Conservation (phyloP, 2,113 vertebrate species). For the Heterocephalus glaber region DNA sequence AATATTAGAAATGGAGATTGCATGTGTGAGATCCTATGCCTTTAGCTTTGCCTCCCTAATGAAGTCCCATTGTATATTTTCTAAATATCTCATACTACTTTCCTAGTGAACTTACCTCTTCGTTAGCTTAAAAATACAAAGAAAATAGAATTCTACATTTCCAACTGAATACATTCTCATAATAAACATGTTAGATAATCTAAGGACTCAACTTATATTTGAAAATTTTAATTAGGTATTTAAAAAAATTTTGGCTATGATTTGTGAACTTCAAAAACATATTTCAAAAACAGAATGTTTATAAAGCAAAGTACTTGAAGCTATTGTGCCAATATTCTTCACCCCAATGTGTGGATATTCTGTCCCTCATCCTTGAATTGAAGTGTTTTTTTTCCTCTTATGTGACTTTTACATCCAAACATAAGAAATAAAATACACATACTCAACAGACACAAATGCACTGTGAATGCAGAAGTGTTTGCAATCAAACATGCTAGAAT, state of each 20-base stretch:
- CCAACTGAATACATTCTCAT: neutral
- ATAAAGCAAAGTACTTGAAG: conserved; percentile 18
- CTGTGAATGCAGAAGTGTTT: conserved; percentile 28
- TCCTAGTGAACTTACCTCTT: conserved; percentile 16
- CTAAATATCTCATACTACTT: conserved; percentile 47
- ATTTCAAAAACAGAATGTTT: conserved; percentile 30
- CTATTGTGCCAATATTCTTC: neutral
- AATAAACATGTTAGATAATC: neutral
- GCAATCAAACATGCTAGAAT: conserved; percentile 56
- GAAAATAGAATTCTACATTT: conserved; percentile 6
- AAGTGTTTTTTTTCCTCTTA: conserved; percentile 65
- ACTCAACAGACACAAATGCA: neutral
- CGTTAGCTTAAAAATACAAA: conserved; percentile 34
- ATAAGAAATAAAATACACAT: conserved; percentile 64
- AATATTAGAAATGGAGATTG: conserved; percentile 48
- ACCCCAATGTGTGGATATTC: neutral
- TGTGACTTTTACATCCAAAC: conserved; percentile 59
- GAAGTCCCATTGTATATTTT: conserved; percentile 7
- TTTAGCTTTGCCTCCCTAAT: conserved; percentile 17
- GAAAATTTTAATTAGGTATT: conserved; percentile 6
- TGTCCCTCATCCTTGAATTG: neutral
- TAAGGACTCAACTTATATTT: neutral
- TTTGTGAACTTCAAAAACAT: neutral
- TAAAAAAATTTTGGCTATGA: neutral
- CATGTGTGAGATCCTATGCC: neutral